A percentile compares a stretch with the other conserved stretches of the same genome.
These are phyloP conservation scores for Callyntrura guangdongensis DNA, from an alignment of 2,888 invertebrate genomes.

Conservation along the genomic window DNA sequence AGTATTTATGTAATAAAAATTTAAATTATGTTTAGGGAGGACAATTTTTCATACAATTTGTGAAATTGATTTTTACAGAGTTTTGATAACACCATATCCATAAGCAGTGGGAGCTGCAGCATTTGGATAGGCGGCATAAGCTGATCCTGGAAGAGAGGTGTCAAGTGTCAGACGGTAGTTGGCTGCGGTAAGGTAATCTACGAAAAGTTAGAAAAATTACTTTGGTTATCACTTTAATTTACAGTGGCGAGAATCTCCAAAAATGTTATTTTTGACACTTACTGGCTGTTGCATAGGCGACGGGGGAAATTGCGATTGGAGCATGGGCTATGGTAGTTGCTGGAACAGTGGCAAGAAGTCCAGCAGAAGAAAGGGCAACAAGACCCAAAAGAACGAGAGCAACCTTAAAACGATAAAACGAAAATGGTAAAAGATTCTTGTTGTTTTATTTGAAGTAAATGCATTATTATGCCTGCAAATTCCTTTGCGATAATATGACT, in stretches of 20 bases:
- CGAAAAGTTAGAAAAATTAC: conserved; percentile 4
- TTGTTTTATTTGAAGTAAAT: too few species aligned
- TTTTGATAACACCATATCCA: conserved; percentile 82
- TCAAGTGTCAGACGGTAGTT: conserved; percentile 82
- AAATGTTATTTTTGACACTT: conserved; percentile 19
- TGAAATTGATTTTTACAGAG: conserved; percentile 76
- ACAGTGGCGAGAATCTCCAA: not conserved
- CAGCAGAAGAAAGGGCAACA: conserved; percentile 78
- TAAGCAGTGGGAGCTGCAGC: conserved; percentile 82
- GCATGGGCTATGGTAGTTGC: conserved; percentile 46
- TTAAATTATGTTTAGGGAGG: conserved; percentile 1
- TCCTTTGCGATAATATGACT: too few species aligned
- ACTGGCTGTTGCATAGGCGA: conserved; percentile 54
- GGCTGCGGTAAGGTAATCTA: conserved; percentile 77
- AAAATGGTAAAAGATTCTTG: too few species aligned
- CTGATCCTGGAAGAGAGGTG: conserved; percentile 82
- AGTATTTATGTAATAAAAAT: conserved; percentile 18
- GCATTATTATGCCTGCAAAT: too few species aligned
- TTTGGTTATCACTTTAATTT: too few species aligned
- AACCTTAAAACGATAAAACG: conserved; percentile 68
- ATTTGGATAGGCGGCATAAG: conserved; percentile 81
- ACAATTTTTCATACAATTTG: not conserved
- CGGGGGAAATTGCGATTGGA: conserved; percentile 54
- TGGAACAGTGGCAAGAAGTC: conserved; percentile 70
- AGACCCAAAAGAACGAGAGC: conserved; percentile 80